Conservation (phyloP, 1,140 invertebrate species). For the honey bee (Apis mellifera) region Amel_HAv3.1 CM009942.2:5673001-5673500, state of each 20-base stretch:
- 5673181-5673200: slow-evolving; percentile 23
- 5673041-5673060: slow-evolving; percentile 43
- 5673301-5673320: slow-evolving; percentile 72
- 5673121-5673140: slow-evolving; percentile 38
- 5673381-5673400: slow-evolving; percentile 39
- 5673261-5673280: slow-evolving; percentile 61
- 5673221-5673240: slow-evolving; percentile 48
- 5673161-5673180: slow-evolving; percentile 3
- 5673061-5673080: slow-evolving; percentile 39
- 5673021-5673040: slow-evolving; percentile 50
- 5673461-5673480: neutral
- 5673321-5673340: slow-evolving; percentile 60
- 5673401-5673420: slow-evolving; percentile 46
- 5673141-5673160: neutral
- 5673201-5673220: slow-evolving; percentile 14
- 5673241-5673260: slow-evolving; percentile 54
- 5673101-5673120: slow-evolving; percentile 12
- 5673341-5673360: slow-evolving; percentile 55
- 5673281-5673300: slow-evolving; percentile 68
- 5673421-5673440: slow-evolving; percentile 26
- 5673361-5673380: slow-evolving; percentile 64
- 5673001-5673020: slow-evolving; percentile 68
- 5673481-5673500: neutral
- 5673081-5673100: slow-evolving; percentile 31
- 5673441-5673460: neutral